Conservation (phyloP, 2,113 vertebrate species). For the Neomonachus schauinslandi region DNA sequence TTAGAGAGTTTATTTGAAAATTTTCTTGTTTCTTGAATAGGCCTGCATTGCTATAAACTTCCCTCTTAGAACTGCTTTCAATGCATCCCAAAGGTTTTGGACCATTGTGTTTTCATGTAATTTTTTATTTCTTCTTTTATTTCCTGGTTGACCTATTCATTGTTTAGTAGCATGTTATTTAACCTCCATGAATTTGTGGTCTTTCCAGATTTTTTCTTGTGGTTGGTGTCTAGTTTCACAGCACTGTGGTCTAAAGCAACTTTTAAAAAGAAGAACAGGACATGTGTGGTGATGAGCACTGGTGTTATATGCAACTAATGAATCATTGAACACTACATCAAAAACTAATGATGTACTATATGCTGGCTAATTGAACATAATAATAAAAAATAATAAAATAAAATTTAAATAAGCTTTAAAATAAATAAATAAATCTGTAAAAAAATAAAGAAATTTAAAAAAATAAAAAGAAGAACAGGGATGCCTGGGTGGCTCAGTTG, state of each 20-base stretch:
- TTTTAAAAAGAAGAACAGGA: not conserved
- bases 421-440: no score
- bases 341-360: no score
- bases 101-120: not conserved
- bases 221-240: not conserved
- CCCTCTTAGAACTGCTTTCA: not conserved
- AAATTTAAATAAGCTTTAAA: no score
- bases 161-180: not conserved
- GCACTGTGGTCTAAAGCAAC: not conserved
- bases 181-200: not conserved
- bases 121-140: not conserved
- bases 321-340: no score
- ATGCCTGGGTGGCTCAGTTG: not conserved
- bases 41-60: not conserved
- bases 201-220: not conserved
- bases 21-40: not conserved
- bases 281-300: no score
- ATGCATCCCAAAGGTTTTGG: not conserved
- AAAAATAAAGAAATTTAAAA: no score
- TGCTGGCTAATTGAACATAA: no score
- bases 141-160: not conserved
- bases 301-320: no score
- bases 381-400: no score
- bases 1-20: not conserved
- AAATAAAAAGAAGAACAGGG: not conserved